Base-by-base conservation (phyloP, 2,888 invertebrate species). In the Parasteatoda lunata region DNA sequence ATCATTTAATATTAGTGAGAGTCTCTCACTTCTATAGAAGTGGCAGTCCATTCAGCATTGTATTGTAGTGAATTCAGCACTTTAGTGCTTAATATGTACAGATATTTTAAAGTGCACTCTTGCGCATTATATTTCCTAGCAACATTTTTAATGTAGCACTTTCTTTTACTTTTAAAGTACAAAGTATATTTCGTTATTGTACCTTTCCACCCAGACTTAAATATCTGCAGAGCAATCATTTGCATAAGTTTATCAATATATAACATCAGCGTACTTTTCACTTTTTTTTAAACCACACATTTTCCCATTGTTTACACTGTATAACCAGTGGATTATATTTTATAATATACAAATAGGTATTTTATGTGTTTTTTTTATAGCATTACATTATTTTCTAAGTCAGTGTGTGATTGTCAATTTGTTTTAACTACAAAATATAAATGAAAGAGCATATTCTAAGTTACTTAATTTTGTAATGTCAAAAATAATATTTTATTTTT, bases 351-450 rank as follows among this genome's bases (percentile, higher is more conserved):
- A 68, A 52, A 54, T 78, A 49, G n/a, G 13, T 75, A 69, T 54
- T 51, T 73, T 13, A 52, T 80, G 30, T 15, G 51, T 65, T 68
- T 69, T 59, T 54, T 68, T 76, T 78, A 8, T 75, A 59, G 47
- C 69, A 69, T 49, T 75, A 68, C 68, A 75, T 70, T 64, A 69
- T 77, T 49, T 13, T 49, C 5, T 72, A 51, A 52, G 75, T n/a
- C 59, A 59, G 9, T n/a, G 45, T 80, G 77, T 86, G 85, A 86
- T 86, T 86, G 85, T 86, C 85, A 77, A 59, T 84, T 80, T 80
- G 76, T 80, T 66, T 59, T 79, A 77, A 80, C 68, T 52, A 80
- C 66, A 77, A 80, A 80, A 86, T 80, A 86, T 86, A 80, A 86
- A 59, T 59, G 9, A n/a, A 59, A n/a, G 59, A 59, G 59, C 59